Evolutionary conservation across 2,113 vertebrate species (phyloP), one percentile per base, ranked within the genome.

Genomic region (Centropristis striata): DNA sequence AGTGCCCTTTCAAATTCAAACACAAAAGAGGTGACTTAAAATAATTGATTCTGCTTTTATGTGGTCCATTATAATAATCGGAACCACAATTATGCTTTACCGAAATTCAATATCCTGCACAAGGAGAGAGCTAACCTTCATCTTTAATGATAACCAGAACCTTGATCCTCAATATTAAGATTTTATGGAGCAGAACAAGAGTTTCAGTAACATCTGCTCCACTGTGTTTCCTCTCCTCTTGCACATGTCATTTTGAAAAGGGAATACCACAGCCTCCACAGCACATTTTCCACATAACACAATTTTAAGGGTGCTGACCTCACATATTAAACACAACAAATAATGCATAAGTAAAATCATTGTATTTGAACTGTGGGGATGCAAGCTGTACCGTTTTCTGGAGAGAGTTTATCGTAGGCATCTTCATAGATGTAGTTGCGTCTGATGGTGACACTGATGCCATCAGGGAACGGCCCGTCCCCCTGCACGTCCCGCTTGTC

Each of bases 401-500:
- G 98, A 51, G 98, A 99, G 75, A 99, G 96, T 74, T 99, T 99
- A 92, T 99, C 98, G 55, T 99, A 99, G 57, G 98, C 98, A 68
- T 99, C 98, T 90, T 99, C 98, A 84, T 99, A 99, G 93, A 99
- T 99, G 83, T 99, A 99, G 92, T 99, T 99, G 83, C 98, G 96
- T 87, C 98, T 96, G 85, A 99, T 98, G 80, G 97, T 99, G 76
- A 99, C 95, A 76, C 96, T 99, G 88, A 99, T 98, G 73, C 98
- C 98, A 86, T 99, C 97, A 32, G 97, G 92, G 94, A 99, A 98
- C 0, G 98, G 97, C 9, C 97, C 97, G 27, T 99, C 98, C 58
- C 97, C 98, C 94, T 99, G 98, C 61, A 98, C 95, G 59, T 99
- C 98, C 59, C 97, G 96, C 78, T 99, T 99, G 94, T 99, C 98